Conservation (phyloP, 1,140 invertebrate genomes). For the Sminthurides bifidus region DNA sequence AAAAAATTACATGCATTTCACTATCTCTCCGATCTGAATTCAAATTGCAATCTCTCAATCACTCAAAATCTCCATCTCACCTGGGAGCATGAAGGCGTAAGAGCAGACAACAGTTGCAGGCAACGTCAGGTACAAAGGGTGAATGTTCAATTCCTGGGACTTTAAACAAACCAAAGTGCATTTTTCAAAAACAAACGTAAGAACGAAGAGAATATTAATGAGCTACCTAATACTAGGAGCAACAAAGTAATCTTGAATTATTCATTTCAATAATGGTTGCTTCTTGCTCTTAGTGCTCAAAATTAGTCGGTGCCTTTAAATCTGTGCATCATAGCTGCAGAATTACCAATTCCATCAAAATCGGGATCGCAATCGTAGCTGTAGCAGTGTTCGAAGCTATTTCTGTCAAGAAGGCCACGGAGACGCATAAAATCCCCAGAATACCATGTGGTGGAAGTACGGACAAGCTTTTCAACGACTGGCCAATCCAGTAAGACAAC, state of each 20-base stretch:
- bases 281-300: too few relatives aligned
- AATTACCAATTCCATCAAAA: constrained; percentile 57
- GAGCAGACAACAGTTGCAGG: constrained; percentile 68
- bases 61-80: background rate
- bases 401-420: constrained; percentile 25
- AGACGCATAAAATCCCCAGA: constrained; percentile 9
- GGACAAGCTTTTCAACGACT: constrained; percentile 39
- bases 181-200: too few relatives aligned
- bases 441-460: constrained; percentile 33
- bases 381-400: constrained; percentile 46
- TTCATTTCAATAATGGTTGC: background rate
- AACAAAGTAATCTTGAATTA: background rate
- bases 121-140: constrained; percentile 78
- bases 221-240: background rate
- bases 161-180: constrained; percentile 36
- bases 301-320: too few relatives aligned
- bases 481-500: constrained; percentile 58
- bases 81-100: constrained; percentile 60
- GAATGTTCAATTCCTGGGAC: constrained; percentile 51
- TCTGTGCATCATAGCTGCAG: background rate
- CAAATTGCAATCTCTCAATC: background rate
- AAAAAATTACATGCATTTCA: constrained; percentile 35
- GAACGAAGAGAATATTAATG: too few relatives aligned
- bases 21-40: background rate
- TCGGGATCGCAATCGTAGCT: constrained; percentile 69